Percentiles rank a stretch among this genome's conserved stretches.
Evolutionary conservation across 2,888 invertebrate genomes (phyloP).

Genomic region (Leptinotarsa juncta): DNA sequence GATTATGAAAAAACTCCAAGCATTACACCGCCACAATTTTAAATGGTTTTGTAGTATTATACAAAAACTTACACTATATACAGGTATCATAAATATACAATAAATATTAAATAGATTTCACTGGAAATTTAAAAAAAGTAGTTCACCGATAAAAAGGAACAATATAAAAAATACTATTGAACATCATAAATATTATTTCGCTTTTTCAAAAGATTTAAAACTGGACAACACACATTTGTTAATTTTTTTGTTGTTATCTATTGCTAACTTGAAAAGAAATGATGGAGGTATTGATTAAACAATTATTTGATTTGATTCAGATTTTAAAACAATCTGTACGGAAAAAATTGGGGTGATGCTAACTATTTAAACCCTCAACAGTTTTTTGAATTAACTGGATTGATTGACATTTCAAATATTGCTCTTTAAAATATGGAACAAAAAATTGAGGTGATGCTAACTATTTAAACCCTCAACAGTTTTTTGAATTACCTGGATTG

Average conservation of each 20-base stretch:
- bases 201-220: neutral
- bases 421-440: too few species aligned
- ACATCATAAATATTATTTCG: neutral
- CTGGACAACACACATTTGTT: neutral
- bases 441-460: too few species aligned
- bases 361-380: too few species aligned
- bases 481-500: too few species aligned
- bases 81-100: conserved; percentile 31
- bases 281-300: too few species aligned
- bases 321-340: too few species aligned
- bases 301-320: too few species aligned
- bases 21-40: neutral
- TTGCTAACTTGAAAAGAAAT: too few species aligned
- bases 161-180: neutral
- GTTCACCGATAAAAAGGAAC: conserved; percentile 1
- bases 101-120: conserved; percentile 29
- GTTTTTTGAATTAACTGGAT: too few species aligned
- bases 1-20: conserved; percentile 36
- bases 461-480: too few species aligned
- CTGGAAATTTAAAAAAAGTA: conserved; percentile 7
- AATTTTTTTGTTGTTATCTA: neutral
- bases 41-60: conserved; percentile 10
- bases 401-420: too few species aligned
- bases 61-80: conserved; percentile 28
- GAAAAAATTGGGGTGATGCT: too few species aligned